Evolutionary conservation across 2,113 vertebrate species (phyloP).

Genomic region (Lanius ludovicianus): DNA sequence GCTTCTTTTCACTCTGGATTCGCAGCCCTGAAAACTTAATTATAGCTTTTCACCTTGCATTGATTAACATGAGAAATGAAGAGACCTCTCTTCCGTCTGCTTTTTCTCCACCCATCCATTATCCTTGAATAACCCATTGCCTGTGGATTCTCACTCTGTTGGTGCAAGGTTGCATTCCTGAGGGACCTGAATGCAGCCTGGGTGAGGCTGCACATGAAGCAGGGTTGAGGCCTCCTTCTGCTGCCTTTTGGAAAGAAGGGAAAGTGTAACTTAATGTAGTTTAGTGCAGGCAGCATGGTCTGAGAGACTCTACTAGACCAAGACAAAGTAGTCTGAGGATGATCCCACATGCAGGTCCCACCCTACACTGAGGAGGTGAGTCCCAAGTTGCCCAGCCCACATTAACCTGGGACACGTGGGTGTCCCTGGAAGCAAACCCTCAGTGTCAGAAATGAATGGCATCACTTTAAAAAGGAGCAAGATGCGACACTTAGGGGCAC

Average conservation of each 20-base stretch:
- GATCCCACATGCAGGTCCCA: fast-evolving
- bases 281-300: fast-evolving
- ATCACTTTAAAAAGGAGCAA: not conserved
- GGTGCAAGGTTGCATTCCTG: not conserved
- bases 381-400: not conserved
- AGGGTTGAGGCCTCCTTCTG: not conserved
- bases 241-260: not conserved
- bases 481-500: not conserved
- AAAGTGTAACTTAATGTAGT: not conserved
- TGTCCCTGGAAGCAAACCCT: not conserved
- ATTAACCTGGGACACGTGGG: not conserved
- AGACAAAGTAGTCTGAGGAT: not conserved
- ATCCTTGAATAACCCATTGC: constrained; percentile 7
- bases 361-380: fast-evolving
- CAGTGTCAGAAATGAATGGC: not conserved
- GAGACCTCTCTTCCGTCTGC: not conserved
- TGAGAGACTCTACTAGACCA: not conserved
- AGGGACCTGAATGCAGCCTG: fast-evolving
- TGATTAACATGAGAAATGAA: constrained; percentile 50
- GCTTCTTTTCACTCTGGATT: constrained; percentile 22
- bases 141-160: not conserved
- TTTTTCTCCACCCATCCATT: not conserved
- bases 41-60: constrained; percentile 35
- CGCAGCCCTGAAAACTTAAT: constrained; percentile 44
- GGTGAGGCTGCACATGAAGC: not conserved